These are phyloP conservation scores for Drosophila jambulina DNA, from an alignment of 1,140 invertebrate genomes.

Conservation along the genomic window DNA sequence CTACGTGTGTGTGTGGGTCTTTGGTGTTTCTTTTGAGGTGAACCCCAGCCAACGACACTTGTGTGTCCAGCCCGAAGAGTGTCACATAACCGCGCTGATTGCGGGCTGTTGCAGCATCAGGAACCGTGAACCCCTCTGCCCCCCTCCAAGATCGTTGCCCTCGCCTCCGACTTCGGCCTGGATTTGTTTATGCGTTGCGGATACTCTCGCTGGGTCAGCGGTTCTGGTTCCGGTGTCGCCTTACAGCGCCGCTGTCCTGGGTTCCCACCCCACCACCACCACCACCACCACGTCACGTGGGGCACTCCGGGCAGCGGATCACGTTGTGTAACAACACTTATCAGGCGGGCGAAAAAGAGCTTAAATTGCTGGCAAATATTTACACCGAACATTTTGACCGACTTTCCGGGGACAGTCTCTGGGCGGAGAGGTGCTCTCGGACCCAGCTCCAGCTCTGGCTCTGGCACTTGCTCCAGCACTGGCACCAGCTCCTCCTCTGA, in stretches of 20 bases:
- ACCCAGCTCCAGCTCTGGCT: background rate
- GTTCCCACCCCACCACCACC: background rate
- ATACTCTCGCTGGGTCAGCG: slow-evolving; percentile 22
- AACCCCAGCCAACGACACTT: slow-evolving; percentile 45
- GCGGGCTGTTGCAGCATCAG: slow-evolving; percentile 10
- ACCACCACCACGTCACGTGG: slow-evolving; percentile 28
- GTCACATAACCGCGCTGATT: slow-evolving; percentile 9
- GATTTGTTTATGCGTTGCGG: slow-evolving; percentile 4
- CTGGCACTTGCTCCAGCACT: too few relatives aligned
- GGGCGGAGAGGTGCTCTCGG: slow-evolving; percentile 4
- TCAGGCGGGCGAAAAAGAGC: slow-evolving; percentile 9
- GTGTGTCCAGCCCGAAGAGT: slow-evolving; percentile 7
- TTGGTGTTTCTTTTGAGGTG: slow-evolving; percentile 3
- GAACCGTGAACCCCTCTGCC: too few relatives aligned
- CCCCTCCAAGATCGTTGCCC: slow-evolving; percentile 2
- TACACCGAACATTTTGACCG: slow-evolving; percentile 41
- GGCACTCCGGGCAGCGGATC: background rate
- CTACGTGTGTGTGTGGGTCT: slow-evolving; percentile 4
- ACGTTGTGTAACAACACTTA: slow-evolving; percentile 32
- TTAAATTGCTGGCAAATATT: slow-evolving; percentile 33
- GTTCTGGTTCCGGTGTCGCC: slow-evolving; percentile 27
- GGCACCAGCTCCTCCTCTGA: background rate
- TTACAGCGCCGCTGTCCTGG: background rate
- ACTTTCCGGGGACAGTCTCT: slow-evolving; percentile 19
- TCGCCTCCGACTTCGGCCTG: background rate